Evolutionary conservation across 2,888 invertebrate species (phyloP), one percentile per base, ranked within the genome.

Genomic region (Myopa testacea): DNA sequence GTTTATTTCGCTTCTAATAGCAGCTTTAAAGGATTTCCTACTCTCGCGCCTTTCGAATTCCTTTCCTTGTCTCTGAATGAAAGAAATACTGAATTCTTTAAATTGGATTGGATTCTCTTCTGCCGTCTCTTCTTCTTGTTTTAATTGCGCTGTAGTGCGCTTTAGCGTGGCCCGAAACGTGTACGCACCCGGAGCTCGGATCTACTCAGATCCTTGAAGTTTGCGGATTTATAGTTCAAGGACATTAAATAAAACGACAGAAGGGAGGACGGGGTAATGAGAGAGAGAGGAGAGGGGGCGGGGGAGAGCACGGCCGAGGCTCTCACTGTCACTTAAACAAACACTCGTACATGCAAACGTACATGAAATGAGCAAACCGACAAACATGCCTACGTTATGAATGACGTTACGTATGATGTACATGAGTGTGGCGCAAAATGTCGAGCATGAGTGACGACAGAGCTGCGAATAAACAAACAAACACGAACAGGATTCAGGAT

Each of bases 191-290:
- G 45, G 26, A 3, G 45, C 45, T 45, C 10, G 6, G 10, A 60
- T 19, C 1, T 16, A 37, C 37, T 8, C 16, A 14, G 38, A 65
- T 38, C 34, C 65, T 38, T 34, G 26, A 34, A 45, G 10, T 65
- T 8, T 65, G 65, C 65, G 12, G 8, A 34, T 62, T 65, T 65
- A 37, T 52, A 65, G 74, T 74, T 74, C 74, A 74, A 74, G 74
- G 74, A 74, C 74, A 65, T 65, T 65, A 37, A 52, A 40, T 60
- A 45, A 73, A 26, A n/a, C 26, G 19, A 26, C 6, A 10, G 73
- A 73, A 10, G 45, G 58, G 19, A 58, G 58, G n/a, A n/a, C 58
- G 6, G 19, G 26, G 26, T 2, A 26, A 26, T 26, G 26, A 58
- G 19, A 58, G n/a, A 58, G 19, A 12, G n/a, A n/a, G 62, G 5